Conservation (phyloP, 1,140 invertebrate genomes). For the Drosophila parvula region DNA sequence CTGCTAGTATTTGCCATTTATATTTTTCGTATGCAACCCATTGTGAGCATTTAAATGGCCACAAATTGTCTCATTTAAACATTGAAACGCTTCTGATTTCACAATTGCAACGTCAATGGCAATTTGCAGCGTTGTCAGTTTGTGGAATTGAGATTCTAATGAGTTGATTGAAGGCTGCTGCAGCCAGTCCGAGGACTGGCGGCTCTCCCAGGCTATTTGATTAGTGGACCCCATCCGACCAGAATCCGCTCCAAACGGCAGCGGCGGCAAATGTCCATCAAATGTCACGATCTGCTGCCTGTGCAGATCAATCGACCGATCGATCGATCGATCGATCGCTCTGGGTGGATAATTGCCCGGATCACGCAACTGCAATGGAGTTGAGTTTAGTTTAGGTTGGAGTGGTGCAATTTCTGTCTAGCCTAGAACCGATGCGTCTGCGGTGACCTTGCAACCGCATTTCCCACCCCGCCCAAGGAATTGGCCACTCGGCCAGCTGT, state of each 20-base stretch:
- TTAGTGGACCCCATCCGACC: conserved; percentile 52
- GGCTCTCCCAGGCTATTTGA: conserved; percentile 59
- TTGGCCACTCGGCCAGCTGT: conserved; percentile 50
- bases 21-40: background rate
- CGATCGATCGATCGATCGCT: conserved; percentile 51
- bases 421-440: conserved; percentile 26
- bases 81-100: conserved; percentile 76
- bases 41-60: conserved; percentile 24
- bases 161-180: conserved; percentile 64
- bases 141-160: conserved; percentile 76
- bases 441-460: conserved; percentile 68
- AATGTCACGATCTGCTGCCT: conserved; percentile 76
- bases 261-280: conserved; percentile 79
- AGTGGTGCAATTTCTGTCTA: conserved; percentile 26
- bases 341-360: conserved; percentile 62
- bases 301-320: conserved; percentile 70
- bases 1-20: background rate
- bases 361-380: conserved; percentile 61
- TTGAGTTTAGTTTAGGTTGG: background rate
- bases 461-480: conserved; percentile 47
- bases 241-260: conserved; percentile 57
- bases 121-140: conserved; percentile 72
- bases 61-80: conserved; percentile 74
- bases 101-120: conserved; percentile 75
- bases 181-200: conserved; percentile 8